A percentile compares a stretch with the other conserved stretches of the same genome.
Conservation (phyloP, 1,140 invertebrate genomes). For the Neotoxoptera formosana region DNA sequence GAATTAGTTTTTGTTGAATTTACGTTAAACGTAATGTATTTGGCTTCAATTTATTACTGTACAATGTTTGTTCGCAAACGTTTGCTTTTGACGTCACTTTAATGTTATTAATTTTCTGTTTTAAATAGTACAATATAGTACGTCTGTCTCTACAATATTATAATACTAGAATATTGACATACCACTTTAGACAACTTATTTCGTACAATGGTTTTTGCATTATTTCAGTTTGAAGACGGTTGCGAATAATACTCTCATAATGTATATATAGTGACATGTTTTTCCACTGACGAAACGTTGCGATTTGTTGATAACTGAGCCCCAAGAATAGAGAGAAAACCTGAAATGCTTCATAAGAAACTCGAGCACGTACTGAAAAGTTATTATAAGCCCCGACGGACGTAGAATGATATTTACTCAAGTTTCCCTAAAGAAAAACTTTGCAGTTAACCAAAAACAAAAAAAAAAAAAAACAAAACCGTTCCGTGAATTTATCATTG, state of each 20-base stretch:
- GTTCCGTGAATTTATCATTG: slow-evolving; percentile 12
- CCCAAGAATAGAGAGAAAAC: background rate
- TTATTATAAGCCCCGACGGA: slow-evolving; percentile 34
- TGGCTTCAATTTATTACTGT: background rate
- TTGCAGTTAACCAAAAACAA: background rate
- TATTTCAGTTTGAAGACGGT: background rate
- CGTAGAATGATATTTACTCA: slow-evolving; percentile 48
- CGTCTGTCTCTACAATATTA: background rate
- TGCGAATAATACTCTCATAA: background rate
- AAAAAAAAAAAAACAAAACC: slow-evolving; percentile 6
- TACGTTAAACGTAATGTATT: background rate
- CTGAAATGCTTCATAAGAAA: slow-evolving; percentile 27
- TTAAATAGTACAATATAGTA: background rate
- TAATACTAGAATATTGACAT: background rate
- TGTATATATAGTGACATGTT: background rate
- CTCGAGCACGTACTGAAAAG: slow-evolving; percentile 44
- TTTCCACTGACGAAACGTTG: background rate
- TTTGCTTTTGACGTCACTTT: background rate
- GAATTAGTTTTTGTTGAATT: background rate
- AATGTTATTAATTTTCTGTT: background rate
- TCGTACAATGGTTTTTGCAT: background rate
- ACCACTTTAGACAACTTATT: background rate
- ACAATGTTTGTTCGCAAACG: background rate
- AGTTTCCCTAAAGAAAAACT: slow-evolving; percentile 17
- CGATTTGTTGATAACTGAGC: background rate